Evolutionary conservation across 2,113 vertebrate genomes (phyloP).

Genomic region (Lamprotornis superbus): DNA sequence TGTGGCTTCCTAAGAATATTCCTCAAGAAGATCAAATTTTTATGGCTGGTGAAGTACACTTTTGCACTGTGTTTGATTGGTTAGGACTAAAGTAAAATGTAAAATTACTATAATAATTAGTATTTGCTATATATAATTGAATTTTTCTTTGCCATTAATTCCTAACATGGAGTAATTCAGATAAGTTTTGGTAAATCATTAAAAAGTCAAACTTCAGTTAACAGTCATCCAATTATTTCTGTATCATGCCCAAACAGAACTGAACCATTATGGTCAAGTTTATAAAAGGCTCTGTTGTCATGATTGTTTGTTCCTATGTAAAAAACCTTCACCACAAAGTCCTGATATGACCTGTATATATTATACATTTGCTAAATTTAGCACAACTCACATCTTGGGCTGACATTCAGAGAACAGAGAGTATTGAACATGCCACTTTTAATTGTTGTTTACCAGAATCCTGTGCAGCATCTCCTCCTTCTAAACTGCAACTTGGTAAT

Average conservation of each 20-base stretch:
- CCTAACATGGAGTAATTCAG: neutral
- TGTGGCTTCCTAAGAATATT: neutral
- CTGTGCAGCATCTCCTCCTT: neutral
- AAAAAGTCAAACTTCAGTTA: neutral
- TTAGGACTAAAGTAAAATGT: neutral
- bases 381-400: neutral
- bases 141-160: neutral
- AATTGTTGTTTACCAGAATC: neutral
- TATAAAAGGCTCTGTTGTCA: neutral
- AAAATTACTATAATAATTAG: neutral
- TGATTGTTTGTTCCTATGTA: neutral
- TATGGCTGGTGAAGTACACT: neutral
- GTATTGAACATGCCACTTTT: neutral
- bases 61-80: neutral
- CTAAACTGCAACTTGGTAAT: no score
- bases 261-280: neutral
- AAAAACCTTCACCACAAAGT: neutral
- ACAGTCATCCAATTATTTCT: neutral
- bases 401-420: neutral
- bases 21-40: neutral
- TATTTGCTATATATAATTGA: neutral
- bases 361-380: neutral
- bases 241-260: neutral
- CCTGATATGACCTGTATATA: neutral
- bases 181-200: neutral